phyloP scores from a whole-genome alignment of 2,113 vertebrate species.

The Nannospalax galili region DNA sequence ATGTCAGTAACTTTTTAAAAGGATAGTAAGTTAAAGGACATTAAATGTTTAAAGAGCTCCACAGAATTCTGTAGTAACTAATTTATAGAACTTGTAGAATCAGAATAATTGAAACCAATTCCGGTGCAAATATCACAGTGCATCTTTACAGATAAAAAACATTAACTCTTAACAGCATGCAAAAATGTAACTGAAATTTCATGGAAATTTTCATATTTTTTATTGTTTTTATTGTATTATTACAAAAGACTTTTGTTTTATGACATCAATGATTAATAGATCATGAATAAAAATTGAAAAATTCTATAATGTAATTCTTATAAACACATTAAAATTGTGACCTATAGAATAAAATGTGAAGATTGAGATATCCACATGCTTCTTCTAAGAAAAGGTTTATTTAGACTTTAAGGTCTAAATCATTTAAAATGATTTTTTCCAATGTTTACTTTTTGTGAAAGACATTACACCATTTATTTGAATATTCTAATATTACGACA shows the following conservation, averaged over 20 bases:
- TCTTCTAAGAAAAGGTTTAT: neutral
- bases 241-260: neutral
- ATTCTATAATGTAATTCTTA: neutral
- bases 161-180: neutral
- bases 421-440: neutral
- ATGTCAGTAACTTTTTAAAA: constrained; percentile 54
- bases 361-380: neutral
- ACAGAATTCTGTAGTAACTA: neutral
- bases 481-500: neutral
- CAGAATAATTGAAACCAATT: constrained; percentile 47
- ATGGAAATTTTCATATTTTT: neutral
- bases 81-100: constrained; percentile 25
- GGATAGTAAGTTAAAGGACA: neutral
- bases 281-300: neutral
- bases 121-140: neutral
- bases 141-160: constrained; percentile 30
- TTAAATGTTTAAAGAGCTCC: constrained; percentile 28
- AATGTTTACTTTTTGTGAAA: neutral
- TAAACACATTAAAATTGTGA: neutral
- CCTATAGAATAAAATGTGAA: neutral
- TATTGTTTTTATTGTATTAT: constrained; percentile 36
- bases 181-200: constrained; percentile 25
- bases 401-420: neutral
- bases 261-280: neutral
- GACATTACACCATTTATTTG: neutral